Base-by-base conservation (phyloP, 1,140 invertebrate species). In the Drosophila varians region DNA sequence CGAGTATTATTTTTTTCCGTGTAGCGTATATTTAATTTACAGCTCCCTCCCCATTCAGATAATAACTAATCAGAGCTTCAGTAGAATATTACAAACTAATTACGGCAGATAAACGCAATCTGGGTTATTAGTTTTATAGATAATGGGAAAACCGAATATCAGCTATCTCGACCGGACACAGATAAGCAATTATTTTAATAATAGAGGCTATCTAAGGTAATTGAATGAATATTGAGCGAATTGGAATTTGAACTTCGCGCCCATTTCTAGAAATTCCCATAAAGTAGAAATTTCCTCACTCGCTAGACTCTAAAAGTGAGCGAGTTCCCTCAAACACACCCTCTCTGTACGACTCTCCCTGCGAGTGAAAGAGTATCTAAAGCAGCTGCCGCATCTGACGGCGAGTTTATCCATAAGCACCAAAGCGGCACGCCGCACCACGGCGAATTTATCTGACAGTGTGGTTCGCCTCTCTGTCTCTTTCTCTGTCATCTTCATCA, bases 401-500 rank as follows among this genome's bases (percentile, higher is more conserved):
- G 60, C 60, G 60, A 64, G 60, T 64, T 45, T 7, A 60, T 26
- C 40, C 34, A 18, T 4, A 42, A 4, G 38, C 38, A 42, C 14
- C 14, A 40, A 40, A 18, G 38, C 38, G 38, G 9, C 28, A 54
- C 51, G 51, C 51, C 51, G 51, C 36, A n/a, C 45, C 54, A 23
- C 54, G 54, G 54, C 54, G 54, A 57, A 57, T 57, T 19, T 31
- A 64, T 65, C 61, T 47, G 57, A n/a, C 43, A 46, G 43, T 16
- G 36, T 16, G 36, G 12, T 18, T 42, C 38, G 16, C 14, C 38
- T 38, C 57, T 70, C 53, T 74, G 64, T 70, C 58, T 83, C 51
- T 71, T 68, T 76, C 80, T 78, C 80, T 84, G 71, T 86, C 79
- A 83, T 83, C 76, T 79, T 79, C 74, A 65, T 79, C 72, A 70